A percentile compares a stretch with the other conserved stretches of the same genome.
Evolutionary conservation across 2,797 vertebrate species (phyloP).

Genomic region (Nyctibius grandis): DNA sequence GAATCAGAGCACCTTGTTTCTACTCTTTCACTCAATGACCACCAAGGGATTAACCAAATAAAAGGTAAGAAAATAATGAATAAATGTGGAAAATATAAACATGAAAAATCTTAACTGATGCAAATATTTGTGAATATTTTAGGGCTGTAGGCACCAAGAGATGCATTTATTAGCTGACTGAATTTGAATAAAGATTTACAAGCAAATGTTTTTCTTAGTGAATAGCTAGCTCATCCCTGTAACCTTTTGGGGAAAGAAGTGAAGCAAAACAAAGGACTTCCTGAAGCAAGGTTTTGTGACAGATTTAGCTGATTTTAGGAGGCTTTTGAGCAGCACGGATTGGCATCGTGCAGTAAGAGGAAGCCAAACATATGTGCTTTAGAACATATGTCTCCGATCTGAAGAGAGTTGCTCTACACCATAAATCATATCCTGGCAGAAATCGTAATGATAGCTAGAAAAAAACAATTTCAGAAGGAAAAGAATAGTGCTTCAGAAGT

Average conservation of each 20-base stretch:
- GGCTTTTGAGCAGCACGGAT: background rate
- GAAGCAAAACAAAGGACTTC: background rate
- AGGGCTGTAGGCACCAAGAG: background rate
- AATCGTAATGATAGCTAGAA: background rate
- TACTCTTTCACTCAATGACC: background rate
- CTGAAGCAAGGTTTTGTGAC: background rate
- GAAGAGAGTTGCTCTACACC: background rate
- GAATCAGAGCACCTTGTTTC: background rate
- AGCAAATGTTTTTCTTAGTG: background rate
- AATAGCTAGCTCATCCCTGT: background rate
- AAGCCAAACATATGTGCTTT: background rate
- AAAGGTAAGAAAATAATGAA: background rate
- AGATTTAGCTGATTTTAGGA: background rate
- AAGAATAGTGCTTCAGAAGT: background rate
- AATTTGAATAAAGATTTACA: background rate
- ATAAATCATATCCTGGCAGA: background rate
- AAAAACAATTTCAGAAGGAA: background rate
- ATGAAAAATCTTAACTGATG: background rate
- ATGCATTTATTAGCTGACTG: background rate
- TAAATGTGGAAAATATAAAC: background rate
- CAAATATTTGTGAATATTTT: background rate
- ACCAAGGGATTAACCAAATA: background rate
- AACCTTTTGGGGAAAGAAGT: background rate
- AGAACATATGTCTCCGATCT: background rate
- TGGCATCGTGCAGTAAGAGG: background rate